These are phyloP conservation scores for Argyresthia goedartella DNA, from an alignment of 2,888 invertebrate genomes.

Conservation along the genomic window DNA sequence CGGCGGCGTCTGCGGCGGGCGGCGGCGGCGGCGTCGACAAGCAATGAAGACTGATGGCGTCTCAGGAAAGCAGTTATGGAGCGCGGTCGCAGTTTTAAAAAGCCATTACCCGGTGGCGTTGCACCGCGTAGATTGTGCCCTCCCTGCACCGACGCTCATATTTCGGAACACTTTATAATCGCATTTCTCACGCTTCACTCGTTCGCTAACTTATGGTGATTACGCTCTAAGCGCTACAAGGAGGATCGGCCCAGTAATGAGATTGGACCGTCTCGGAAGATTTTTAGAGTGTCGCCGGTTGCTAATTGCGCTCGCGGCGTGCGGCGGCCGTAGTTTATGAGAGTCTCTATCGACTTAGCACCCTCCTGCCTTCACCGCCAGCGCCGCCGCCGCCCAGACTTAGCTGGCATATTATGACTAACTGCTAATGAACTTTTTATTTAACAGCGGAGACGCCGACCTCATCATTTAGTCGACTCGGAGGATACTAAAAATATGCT, in stretches of 20 bases:
- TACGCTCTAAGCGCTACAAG: slow-evolving; percentile 67
- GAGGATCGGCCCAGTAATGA: slow-evolving; percentile 67
- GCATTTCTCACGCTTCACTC: slow-evolving; percentile 67
- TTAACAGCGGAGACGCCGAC: slow-evolving; percentile 9
- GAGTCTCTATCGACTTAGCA: slow-evolving; percentile 7
- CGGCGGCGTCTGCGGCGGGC: slow-evolving; percentile 32
- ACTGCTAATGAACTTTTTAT: slow-evolving; percentile 41
- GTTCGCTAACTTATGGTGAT: slow-evolving; percentile 69
- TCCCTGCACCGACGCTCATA: slow-evolving; percentile 37
- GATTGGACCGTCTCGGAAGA: slow-evolving; percentile 67
- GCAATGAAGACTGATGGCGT: slow-evolving; percentile 71
- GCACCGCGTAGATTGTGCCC: slow-evolving; percentile 61
- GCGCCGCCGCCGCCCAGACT: neutral
- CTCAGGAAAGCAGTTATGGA: slow-evolving; percentile 67
- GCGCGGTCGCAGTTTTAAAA: slow-evolving; percentile 72
- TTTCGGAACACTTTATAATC: slow-evolving; percentile 70
- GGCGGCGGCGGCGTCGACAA: slow-evolving; percentile 62
- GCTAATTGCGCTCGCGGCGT: slow-evolving; percentile 60
- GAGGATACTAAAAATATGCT: slow-evolving; percentile 12
- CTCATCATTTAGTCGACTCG: neutral
- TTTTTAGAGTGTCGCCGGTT: slow-evolving; percentile 65
- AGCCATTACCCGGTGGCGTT: slow-evolving; percentile 64
- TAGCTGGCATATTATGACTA: slow-evolving; percentile 15
- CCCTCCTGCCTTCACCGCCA: neutral
- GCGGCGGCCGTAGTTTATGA: slow-evolving; percentile 10